Evolutionary conservation across 1,140 invertebrate species (phyloP).

Genomic region (Mylabris phalerata): DNA sequence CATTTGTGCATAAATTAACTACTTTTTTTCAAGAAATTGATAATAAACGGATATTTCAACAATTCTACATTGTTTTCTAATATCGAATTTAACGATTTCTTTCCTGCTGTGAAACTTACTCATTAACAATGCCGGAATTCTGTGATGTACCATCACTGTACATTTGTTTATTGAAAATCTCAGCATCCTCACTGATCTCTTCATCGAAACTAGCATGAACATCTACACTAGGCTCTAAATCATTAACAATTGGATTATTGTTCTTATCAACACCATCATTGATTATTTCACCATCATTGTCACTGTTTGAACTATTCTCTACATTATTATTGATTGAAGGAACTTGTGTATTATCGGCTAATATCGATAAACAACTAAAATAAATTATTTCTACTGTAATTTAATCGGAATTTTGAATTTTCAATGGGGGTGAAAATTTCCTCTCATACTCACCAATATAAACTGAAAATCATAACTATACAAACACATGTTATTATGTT

Average conservation of each 20-base stretch:
- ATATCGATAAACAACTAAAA: slow-evolving; percentile 40
- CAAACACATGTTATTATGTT: slow-evolving; percentile 12
- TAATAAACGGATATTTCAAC: neutral
- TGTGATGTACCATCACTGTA: slow-evolving; percentile 46
- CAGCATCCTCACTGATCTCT: slow-evolving; percentile 1
- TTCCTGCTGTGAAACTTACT: slow-evolving; percentile 41
- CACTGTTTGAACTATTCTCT: slow-evolving; percentile 1
- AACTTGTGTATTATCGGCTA: slow-evolving; percentile 38
- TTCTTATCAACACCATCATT: slow-evolving; percentile 7
- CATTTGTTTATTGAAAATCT: slow-evolving; percentile 35
- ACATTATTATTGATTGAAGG: slow-evolving; percentile 11
- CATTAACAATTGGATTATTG: slow-evolving; percentile 8
- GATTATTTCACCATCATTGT: slow-evolving; percentile 8
- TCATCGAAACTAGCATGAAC: slow-evolving; percentile 24
- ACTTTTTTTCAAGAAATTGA: too few relatives aligned
- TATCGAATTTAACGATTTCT: neutral
- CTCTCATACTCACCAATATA: slow-evolving; percentile 19
- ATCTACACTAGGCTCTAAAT: slow-evolving; percentile 19
- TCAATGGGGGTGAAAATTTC: too few relatives aligned
- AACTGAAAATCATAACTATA: slow-evolving; percentile 19
- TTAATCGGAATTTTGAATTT: slow-evolving; percentile 1
- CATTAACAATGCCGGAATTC: slow-evolving; percentile 49
- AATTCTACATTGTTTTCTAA: neutral
- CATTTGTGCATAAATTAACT: neutral
- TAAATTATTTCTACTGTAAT: slow-evolving; percentile 8